Conservation (phyloP, 2,888 invertebrate genomes). For the Marasmarcha lunaedactyla region DNA sequence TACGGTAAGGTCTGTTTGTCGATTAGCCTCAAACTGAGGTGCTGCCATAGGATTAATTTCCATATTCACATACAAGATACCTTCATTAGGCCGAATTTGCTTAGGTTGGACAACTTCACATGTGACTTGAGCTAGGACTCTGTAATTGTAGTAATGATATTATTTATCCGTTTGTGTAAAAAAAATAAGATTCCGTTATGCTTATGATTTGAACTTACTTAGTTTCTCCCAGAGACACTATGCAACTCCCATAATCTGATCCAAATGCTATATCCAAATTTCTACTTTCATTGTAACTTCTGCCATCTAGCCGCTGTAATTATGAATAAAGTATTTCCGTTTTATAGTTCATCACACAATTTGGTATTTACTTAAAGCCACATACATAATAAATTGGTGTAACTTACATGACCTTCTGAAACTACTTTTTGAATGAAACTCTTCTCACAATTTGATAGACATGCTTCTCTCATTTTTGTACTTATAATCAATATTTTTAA, state of each 20-base stretch:
- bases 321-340: no score
- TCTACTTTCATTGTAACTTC: conserved; percentile 80
- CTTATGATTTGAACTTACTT: conserved; percentile 58
- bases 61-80: conserved; percentile 85
- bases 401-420: conserved; percentile 73
- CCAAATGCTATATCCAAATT: conserved; percentile 80
- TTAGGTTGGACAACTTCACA: conserved; percentile 90
- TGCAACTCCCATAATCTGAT: conserved; percentile 85
- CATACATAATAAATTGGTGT: no score
- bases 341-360: neutral
- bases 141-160: conserved; percentile 32
- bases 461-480: conserved; percentile 71
- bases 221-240: conserved; percentile 83
- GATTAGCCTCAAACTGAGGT: conserved; percentile 83
- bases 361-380: no score
- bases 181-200: neutral
- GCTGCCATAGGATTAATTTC: conserved; percentile 90
- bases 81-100: conserved; percentile 88
- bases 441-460: conserved; percentile 78
- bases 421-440: conserved; percentile 76
- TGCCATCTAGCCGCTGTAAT: conserved; percentile 83
- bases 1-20: conserved; percentile 78
- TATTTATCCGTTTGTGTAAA: no score
- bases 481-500: no score
- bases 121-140: conserved; percentile 88